Percentiles rank a stretch among this genome's conserved stretches.
Conservation (phyloP, 2,797 vertebrate genomes). For the Taeniopygia guttata region DNA sequence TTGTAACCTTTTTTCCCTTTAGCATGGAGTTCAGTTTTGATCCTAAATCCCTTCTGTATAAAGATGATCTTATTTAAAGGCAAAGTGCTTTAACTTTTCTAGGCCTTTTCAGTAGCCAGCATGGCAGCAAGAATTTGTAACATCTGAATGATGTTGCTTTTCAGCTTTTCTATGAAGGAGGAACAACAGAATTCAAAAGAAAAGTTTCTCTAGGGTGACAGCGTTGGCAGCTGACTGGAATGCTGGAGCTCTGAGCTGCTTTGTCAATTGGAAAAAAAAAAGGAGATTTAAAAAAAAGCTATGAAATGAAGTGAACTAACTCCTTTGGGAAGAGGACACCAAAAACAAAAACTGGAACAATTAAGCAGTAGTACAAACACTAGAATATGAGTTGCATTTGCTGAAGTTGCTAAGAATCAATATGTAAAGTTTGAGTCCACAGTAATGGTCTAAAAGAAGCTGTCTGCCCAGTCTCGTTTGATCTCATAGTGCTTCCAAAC, state of each 20-base stretch:
- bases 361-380: background rate
- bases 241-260: constrained; percentile 31
- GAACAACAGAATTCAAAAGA: constrained; percentile 7
- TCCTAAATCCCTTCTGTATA: background rate
- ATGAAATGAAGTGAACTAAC: background rate
- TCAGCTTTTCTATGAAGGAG: background rate
- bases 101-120: background rate
- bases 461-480: background rate
- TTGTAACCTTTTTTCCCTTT: background rate
- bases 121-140: background rate
- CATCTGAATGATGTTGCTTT: constrained; percentile 23
- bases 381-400: background rate
- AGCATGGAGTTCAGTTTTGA: background rate
- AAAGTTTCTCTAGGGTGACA: constrained; percentile 45
- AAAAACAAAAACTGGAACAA: background rate
- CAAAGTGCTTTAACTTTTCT: background rate
- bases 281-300: background rate
- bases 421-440: background rate
- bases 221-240: constrained; percentile 21
- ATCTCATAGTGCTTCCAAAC: background rate
- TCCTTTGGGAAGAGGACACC: background rate
- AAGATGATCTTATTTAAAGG: background rate
- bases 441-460: background rate
- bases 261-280: background rate
- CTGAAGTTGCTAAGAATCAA: background rate